These are phyloP conservation scores for Falcaria lacertinaria DNA, from an alignment of 2,888 invertebrate genomes.

Conservation along the genomic window DNA sequence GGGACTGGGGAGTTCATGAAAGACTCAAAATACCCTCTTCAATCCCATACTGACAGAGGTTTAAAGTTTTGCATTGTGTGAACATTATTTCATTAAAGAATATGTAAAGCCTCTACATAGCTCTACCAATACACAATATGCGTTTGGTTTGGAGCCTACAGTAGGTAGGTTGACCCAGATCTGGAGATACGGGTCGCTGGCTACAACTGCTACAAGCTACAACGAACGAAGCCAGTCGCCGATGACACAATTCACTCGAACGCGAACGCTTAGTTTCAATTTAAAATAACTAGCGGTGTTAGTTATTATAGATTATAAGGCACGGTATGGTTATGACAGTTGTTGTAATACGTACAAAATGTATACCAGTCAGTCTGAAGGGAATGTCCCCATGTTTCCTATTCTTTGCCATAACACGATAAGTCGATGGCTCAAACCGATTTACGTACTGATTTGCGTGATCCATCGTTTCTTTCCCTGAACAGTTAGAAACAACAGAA, in stretches of 20 bases:
- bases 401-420: too few relatives aligned
- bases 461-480: background rate
- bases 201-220: too few relatives aligned
- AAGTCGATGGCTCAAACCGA: too few relatives aligned
- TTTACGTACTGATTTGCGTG: constrained; percentile 10
- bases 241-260: constrained; percentile 40
- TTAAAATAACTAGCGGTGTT: constrained; percentile 42
- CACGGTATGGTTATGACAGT: too few relatives aligned
- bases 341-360: too few relatives aligned
- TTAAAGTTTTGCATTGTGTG: too few relatives aligned
- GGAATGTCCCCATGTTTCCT: too few relatives aligned
- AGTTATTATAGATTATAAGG: constrained; percentile 5
- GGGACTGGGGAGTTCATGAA: too few relatives aligned
- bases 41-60: too few relatives aligned
- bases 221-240: constrained; percentile 27
- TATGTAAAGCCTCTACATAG: background rate
- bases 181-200: constrained; percentile 58
- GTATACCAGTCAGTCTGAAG: too few relatives aligned
- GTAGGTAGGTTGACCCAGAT: constrained; percentile 68
- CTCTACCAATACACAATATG: constrained; percentile 1
- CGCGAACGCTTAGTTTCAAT: constrained; percentile 46
- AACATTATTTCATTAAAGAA: too few relatives aligned
- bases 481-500: background rate
- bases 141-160: constrained; percentile 28
- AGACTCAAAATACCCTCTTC: too few relatives aligned